These are phyloP conservation scores for Tenthredo livida DNA, from an alignment of 2,888 invertebrate genomes.

Conservation along the genomic window DNA sequence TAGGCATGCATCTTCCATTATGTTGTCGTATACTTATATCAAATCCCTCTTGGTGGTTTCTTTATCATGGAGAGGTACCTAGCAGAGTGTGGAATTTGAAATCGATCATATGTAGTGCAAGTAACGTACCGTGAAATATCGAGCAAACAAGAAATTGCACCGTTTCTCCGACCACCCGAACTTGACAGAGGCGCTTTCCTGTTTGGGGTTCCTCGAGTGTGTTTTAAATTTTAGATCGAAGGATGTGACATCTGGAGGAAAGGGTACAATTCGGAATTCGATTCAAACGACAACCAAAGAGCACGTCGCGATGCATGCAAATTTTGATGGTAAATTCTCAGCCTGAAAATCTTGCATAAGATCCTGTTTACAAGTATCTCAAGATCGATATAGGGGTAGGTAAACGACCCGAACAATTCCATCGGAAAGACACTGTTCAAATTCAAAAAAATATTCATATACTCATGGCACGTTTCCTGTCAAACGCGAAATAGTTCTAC, in stretches of 20 bases:
- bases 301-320: conserved; percentile 34
- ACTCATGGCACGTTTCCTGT: neutral
- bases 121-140: conserved; percentile 33
- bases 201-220: conserved; percentile 35
- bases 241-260: conserved; percentile 40
- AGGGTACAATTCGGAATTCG: conserved; percentile 38
- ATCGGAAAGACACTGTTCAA: neutral
- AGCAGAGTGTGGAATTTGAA: conserved; percentile 29
- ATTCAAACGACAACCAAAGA: conserved; percentile 31
- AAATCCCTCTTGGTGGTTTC: neutral
- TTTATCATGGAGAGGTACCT: conserved; percentile 13
- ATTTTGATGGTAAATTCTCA: conserved; percentile 27
- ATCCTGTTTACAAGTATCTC: conserved; percentile 39
- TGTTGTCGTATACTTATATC: neutral
- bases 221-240: conserved; percentile 41
- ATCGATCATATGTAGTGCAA: conserved; percentile 23
- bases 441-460: conserved; percentile 17
- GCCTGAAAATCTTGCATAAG: conserved; percentile 16
- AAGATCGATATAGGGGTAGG: conserved; percentile 16
- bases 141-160: conserved; percentile 41
- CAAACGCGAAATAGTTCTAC: neutral
- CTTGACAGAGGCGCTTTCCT: conserved; percentile 29
- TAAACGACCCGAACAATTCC: conserved; percentile 9
- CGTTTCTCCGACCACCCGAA: neutral
- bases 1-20: neutral